These are phyloP conservation scores for Peromyscus melanophrys DNA, from an alignment of 2,797 vertebrate species.

Conservation along the genomic window DNA sequence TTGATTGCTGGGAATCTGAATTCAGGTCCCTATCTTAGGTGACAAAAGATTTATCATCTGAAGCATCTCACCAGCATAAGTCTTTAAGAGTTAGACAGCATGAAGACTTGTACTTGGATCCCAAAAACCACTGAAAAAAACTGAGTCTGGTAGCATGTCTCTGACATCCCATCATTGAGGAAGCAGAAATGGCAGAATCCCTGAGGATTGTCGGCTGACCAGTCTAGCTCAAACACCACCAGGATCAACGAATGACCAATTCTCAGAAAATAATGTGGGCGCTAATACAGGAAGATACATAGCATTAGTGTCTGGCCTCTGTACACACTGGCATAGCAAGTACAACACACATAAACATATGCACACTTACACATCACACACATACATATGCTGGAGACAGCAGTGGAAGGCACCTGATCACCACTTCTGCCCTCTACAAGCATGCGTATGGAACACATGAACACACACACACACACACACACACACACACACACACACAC, in stretches of 20 bases:
- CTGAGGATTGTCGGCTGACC: rapidly evolving
- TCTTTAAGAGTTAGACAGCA: background rate
- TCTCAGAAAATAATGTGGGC: background rate
- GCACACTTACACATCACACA: background rate
- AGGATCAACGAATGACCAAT: background rate
- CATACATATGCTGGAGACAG: background rate
- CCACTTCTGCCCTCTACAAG: background rate
- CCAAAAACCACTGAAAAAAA: background rate
- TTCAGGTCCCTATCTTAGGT: background rate
- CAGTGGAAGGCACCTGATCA: background rate
- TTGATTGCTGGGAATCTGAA: background rate
- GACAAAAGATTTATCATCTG: rapidly evolving
- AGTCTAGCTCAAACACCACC: background rate
- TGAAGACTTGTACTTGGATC: background rate
- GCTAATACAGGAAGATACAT: background rate
- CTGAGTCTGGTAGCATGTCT: background rate
- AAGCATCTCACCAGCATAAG: no score
- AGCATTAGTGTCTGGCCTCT: background rate
- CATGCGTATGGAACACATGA: background rate
- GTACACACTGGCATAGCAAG: background rate
- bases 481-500: background rate
- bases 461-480: background rate
- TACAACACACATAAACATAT: background rate
- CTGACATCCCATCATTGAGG: background rate
- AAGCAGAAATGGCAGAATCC: background rate